Evolutionary conservation across 2,113 vertebrate species (phyloP), one percentile per base, ranked within the genome.

Genomic region (Gadus chalcogrammus): DNA sequence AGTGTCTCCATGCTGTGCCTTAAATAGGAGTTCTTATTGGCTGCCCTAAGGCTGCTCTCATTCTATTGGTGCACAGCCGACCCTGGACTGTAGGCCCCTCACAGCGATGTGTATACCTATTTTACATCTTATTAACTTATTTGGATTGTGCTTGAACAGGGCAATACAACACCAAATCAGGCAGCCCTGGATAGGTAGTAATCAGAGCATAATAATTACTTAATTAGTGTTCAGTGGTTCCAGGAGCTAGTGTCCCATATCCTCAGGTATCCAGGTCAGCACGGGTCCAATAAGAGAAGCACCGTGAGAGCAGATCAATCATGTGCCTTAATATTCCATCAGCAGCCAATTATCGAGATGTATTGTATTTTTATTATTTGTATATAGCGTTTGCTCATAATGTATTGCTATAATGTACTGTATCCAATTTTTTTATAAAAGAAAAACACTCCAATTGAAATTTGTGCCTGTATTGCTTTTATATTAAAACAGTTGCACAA

Each of bases 351-450:
- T 92, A 79, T 80, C 82, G 88, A 95, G 96, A 94, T 98, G 96
- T 97, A 96, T 93, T 98, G 94, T 96, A 94, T 95, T 97, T 95
- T 94, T 91, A 93, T 91, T 86, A 89, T 89, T 79, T 95, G 76
- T 96, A 94, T 91, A 96, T 93, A 94, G 84, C 13, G 90, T 90
- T 72, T 79, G 78, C 72, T 76, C 71, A 77, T 78, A 75, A 85
- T 88, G 82, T 68, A 76, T 86, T 86, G 73, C 73, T 65, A 79
- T 86, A 86, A 74, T 85, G 82, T 89, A 83, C 71, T 76, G 64
- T 90, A 85, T 71, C 79, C 72, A 59, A 81, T 89, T 90, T 27
- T 62, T 73, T 90, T 72, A 88, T 86, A 84, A 85, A 85, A 84
- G 67, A 84, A 84, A 77, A 70, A 55, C 42, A 85, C 88, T 87